phyloP scores from a whole-genome alignment of 30 jellyfish, hydroid and myxozoan species.

The Aurelia sp. region DNA sequence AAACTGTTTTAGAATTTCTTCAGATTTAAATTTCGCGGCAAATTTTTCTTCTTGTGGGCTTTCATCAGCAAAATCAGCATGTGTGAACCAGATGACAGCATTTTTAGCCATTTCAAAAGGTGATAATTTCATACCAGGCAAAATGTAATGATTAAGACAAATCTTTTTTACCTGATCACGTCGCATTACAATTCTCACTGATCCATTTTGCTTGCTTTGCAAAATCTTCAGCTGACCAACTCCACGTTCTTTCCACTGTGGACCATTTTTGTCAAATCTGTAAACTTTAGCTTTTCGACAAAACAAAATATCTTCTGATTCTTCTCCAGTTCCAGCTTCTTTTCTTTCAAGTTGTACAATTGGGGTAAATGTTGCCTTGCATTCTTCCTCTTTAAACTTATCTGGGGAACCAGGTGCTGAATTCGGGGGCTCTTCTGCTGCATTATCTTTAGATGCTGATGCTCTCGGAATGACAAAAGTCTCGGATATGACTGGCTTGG shows the following conservation, averaged over 20 bases:
- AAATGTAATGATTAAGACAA: conserved; percentile 60
- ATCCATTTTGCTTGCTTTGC: background rate
- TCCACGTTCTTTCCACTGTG: conserved; percentile 82
- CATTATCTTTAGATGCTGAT: background rate
- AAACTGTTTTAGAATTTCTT: conserved; percentile 36
- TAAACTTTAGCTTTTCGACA: conserved; percentile 53
- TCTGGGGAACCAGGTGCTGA: conserved; percentile 45
- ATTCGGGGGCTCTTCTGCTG: background rate
- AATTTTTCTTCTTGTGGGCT: conserved; percentile 50
- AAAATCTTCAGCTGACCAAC: conserved; percentile 60
- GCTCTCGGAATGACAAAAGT: conserved; percentile 17
- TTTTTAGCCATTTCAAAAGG: conserved; percentile 7
- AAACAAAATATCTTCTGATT: conserved; percentile 51
- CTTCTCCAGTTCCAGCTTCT: conserved; percentile 55
- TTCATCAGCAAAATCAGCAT: conserved; percentile 66
- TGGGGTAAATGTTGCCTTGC: conserved; percentile 43
- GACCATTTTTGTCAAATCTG: conserved; percentile 49
- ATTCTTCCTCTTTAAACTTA: conserved; percentile 39
- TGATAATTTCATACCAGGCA: conserved; percentile 26
- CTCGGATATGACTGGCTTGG: conserved; percentile 1
- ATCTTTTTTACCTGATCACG: conserved; percentile 70
- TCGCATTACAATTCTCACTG: conserved; percentile 57
- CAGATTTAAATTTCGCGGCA: conserved; percentile 59
- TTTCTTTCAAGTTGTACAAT: conserved; percentile 40
- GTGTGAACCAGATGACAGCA: conserved; percentile 60